A percentile compares a stretch with the other conserved stretches of the same genome.
phyloP scores from a whole-genome alignment of 2,888 invertebrate species.

The Cantharis rufa region DNA sequence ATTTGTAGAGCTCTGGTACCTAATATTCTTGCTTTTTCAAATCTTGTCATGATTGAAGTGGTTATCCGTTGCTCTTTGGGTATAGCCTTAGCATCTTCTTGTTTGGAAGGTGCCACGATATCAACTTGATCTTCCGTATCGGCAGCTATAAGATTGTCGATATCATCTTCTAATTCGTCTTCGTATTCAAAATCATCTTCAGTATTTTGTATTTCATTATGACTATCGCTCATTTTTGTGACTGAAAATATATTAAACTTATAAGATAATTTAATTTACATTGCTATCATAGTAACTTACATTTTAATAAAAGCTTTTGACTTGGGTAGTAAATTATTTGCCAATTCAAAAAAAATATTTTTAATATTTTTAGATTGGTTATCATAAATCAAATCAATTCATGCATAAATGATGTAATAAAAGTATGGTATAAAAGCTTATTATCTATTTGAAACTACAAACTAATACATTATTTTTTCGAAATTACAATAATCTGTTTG shows the following conservation, averaged over 20 bases:
- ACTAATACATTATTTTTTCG: too few relatives aligned
- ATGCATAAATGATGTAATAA: too few relatives aligned
- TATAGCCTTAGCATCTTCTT: slow-evolving; percentile 74
- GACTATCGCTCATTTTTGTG: not conserved
- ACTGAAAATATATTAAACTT: not conserved
- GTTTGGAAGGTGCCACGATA: slow-evolving; percentile 65
- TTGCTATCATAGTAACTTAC: too few relatives aligned
- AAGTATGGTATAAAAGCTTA: too few relatives aligned
- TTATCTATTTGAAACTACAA: too few relatives aligned
- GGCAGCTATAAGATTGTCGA: not conserved
- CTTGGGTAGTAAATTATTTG: too few relatives aligned
- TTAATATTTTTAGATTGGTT: too few relatives aligned
- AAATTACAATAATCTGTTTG: too few relatives aligned
- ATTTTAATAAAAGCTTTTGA: too few relatives aligned
- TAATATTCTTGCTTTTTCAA: slow-evolving; percentile 87
- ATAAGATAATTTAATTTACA: too few relatives aligned
- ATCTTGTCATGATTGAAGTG: slow-evolving; percentile 98
- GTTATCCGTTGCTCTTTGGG: slow-evolving; percentile 91
- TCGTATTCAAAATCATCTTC: not conserved
- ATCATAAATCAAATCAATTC: too few relatives aligned
- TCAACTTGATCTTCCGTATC: slow-evolving; percentile 48
- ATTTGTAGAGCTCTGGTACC: slow-evolving; percentile 98
- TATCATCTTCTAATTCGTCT: not conserved
- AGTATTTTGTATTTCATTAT: not conserved
- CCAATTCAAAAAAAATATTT: too few relatives aligned